Base-by-base conservation (phyloP, 2,888 invertebrate species). In the Drosophila tanythrix region DNA sequence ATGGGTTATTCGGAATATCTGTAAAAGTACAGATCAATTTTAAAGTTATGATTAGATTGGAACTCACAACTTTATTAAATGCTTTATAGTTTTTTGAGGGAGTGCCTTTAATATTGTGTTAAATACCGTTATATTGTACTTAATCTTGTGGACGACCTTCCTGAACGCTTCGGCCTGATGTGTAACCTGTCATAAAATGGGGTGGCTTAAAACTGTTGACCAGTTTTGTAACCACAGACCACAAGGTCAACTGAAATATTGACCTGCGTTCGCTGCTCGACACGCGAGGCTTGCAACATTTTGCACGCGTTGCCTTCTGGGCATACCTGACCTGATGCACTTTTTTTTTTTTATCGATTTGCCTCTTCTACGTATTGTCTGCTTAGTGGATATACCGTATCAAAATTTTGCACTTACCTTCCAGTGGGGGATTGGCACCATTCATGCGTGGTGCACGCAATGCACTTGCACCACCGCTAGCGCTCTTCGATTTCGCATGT, bases 351-450 rank as follows among this genome's bases (percentile, higher is more conserved):
- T 31, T 10, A 33, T 33, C 33, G 10, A 33, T 33, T 33, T 10
- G 33, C 10, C 33, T 0, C 10, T 3, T 33, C 33, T 33, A 11
- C 0, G 3, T 33, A 3, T 33, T 33, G 31, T 31, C 31, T 31
- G 31, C 31, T 33, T 10, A 33, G 10, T 33, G 33, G n/a, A 13
- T 18, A n/a, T n/a, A 29, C 1, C 2, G 29, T 2, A 43, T 0
- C 6, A 10, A 2, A 11, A 33, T 15, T 8, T 43, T 25, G 2
- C 4, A 64, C 81, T 85, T 87, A 93, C 93, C 93, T 89, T 93
- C 93, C 36, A 93, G 65, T 33, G 93, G 93, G 10, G 93, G 93
- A 90, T 93, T 93, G 48, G 88, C 90, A 33, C 92, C 80, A 91
- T 93, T 93, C 59, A 92, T 74, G 29, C 92, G 91, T 56, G 91